Base-by-base conservation (phyloP, 2,888 invertebrate genomes). In the Argynnis bischoffii region DNA sequence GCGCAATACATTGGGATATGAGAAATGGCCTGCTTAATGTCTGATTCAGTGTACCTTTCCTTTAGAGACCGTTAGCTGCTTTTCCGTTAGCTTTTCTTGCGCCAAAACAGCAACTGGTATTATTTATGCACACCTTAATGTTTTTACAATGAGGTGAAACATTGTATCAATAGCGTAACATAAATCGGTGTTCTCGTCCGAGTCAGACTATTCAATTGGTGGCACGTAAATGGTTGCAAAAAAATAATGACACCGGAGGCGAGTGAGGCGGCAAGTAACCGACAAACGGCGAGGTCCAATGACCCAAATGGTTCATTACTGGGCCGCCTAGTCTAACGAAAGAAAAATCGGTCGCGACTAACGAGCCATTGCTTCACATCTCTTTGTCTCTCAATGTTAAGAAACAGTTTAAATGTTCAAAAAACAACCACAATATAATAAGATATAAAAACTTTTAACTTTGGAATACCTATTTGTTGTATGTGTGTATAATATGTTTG, bases 291-390 rank as follows among this genome's bases (percentile, higher is more conserved):
- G 89, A 91, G 88, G 90, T 90, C 90, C 89, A 90, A 89, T 92
- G 90, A 92, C 92, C 92, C 87, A 92, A 90, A 90, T 92, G 87
- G 85, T 81, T 83, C 83, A 85, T 84, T 84, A 88, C 87, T 89
- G 85, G 88, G 87, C 83, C 89, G 83, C 78, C 78, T 81, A 87
- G 84, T 81, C 83, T 79, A 79, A 81, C 81, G 89, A 90, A 88
- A 89, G 84, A 88, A 90, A 91, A 90, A 90, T 90, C 87, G 82
- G 86, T 82, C 86, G 79, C 74, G 76, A 79, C 69, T 78, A 80
- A 75, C 77, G 79, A 77, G 72, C 72, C 67, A 67, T 74, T 71
- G 71, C 73, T 73, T 72, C 67, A 67, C 67, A 59, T 67, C 69
- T 72, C 69, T 72, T 72, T 75, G 72, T 75, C 74, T 74, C 51